Evolutionary conservation across 92 coral and sea anemone species (phyloP).

Genomic region (Scolanthus callimorphus): DNA sequence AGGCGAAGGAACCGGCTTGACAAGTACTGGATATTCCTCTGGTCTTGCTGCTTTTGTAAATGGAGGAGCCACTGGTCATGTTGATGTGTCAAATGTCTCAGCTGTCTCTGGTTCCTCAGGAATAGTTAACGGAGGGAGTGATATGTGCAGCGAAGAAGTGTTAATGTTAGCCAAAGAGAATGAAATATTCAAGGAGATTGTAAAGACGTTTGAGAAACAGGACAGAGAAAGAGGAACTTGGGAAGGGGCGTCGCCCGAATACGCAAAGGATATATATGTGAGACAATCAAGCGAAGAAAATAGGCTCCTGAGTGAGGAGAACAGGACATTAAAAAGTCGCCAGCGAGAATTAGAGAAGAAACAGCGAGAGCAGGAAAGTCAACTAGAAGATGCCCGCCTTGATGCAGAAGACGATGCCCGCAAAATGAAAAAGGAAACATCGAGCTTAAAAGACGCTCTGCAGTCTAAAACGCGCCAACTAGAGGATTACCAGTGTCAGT

Average conservation of each 20-base stretch:
- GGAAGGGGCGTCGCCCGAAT: conserved; percentile 34
- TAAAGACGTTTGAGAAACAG: conserved; percentile 54
- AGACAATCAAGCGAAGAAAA: conserved; percentile 35
- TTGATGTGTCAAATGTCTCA: neutral
- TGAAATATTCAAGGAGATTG: conserved; percentile 59
- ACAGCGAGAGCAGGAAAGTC: conserved; percentile 47
- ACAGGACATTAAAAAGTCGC: conserved; percentile 49
- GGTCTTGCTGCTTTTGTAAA: neutral
- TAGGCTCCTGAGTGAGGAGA: conserved; percentile 50
- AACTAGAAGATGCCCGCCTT: conserved; percentile 39
- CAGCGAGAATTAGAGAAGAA: conserved; percentile 62
- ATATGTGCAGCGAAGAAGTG: conserved; percentile 52
- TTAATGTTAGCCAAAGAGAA: conserved; percentile 63
- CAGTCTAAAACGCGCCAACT: conserved; percentile 27
- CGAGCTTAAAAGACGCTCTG: conserved; percentile 53
- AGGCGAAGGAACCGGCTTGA: neutral
- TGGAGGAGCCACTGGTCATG: neutral
- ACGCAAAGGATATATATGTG: conserved; percentile 3
- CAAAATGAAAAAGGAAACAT: conserved; percentile 33
- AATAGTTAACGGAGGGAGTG: neutral
- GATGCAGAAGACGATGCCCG: conserved; percentile 56
- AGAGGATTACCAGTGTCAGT: conserved; percentile 54
- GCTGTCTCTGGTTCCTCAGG: conserved; percentile 3
- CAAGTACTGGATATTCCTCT: neutral
- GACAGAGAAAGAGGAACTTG: conserved; percentile 25